Evolutionary conservation across 30 jellyfish, hydroid and myxozoan genomes (phyloP), one percentile per base, ranked within the genome.

Genomic region (Cassiopea andromeda): DNA sequence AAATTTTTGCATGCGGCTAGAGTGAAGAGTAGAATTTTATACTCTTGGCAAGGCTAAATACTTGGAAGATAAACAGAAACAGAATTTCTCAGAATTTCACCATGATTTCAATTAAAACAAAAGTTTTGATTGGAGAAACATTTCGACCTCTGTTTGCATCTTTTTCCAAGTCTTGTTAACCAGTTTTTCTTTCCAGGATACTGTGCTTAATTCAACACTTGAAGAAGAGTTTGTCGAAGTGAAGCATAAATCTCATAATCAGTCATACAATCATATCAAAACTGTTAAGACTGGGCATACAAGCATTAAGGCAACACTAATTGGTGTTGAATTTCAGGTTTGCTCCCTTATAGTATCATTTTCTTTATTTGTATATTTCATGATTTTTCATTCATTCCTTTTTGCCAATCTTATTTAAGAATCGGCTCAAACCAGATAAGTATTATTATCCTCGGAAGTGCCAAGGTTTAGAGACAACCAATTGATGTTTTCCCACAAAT

Each of bases 231-330:
- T 77, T 79, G 80, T 96, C 76, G 90, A 84, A 72, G 77, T 96
- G 81, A 70, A 78, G 59, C 73, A 47, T 58, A 85, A 83, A 50
- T 91, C 99, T 50, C 43, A 38, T 27, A 96, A 96, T 71, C 76
- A 83, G 17, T 91, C 99, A 3, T 96, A 80, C 75, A 90, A 73
- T 85, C 78, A 80, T 83, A 93, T 92, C 16, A 78, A 64, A 83
- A 94, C 98, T 19, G 54, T 86, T 1, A 83, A 88, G 71, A 49
- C 83, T 5, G 99, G 99, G 54, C 81, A 78, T 67, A 88, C 97
- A 4, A 44, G 47, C 16, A 73, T 91, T 27, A 85, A 93, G 10
- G 97, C 98, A 0, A 77, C 88, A 67, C 85, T 92, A 81, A 68
- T 50, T 70, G 97, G 97, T 17, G 95, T 96, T n/a, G 69, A 84